Evolutionary conservation across 2,888 invertebrate species (phyloP).

Genomic region (Plebejus melissa): DNA sequence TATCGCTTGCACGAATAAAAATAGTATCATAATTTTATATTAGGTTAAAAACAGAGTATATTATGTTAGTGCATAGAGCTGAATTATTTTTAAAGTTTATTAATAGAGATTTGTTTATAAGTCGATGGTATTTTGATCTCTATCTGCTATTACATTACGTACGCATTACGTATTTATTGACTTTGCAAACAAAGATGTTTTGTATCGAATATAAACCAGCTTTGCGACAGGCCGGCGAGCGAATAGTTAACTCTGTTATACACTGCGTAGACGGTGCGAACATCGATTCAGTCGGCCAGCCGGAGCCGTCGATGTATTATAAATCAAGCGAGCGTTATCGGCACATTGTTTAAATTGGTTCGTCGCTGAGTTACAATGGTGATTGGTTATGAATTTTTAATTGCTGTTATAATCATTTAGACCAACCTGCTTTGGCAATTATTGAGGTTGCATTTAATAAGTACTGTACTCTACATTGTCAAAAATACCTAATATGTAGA

Average conservation of each 20-base stretch:
- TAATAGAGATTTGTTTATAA: not conserved
- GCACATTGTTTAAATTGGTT: conserved; percentile 20
- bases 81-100: not conserved
- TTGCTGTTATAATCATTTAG: conserved; percentile 20
- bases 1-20: not conserved
- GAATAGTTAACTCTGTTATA: not conserved
- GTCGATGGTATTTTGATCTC: not conserved
- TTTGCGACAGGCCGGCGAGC: not conserved
- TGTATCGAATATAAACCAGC: conserved; percentile 13
- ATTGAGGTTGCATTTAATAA: not conserved
- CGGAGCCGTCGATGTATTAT: conserved; percentile 1
- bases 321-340: not conserved
- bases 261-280: not conserved
- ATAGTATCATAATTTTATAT: not conserved
- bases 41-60: not conserved
- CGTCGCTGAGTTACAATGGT: conserved; percentile 11
- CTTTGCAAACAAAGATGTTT: conserved; percentile 22
- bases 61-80: not conserved
- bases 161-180: conserved; percentile 11
- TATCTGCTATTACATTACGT: not conserved
- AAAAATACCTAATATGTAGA: not conserved
- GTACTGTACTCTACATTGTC: not conserved
- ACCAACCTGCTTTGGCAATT: not conserved
- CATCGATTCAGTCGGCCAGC: conserved; percentile 11
- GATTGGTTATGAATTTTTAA: conserved; percentile 27